Base-by-base conservation (phyloP, 2,888 invertebrate genomes). In the Tillus elongatus region DNA sequence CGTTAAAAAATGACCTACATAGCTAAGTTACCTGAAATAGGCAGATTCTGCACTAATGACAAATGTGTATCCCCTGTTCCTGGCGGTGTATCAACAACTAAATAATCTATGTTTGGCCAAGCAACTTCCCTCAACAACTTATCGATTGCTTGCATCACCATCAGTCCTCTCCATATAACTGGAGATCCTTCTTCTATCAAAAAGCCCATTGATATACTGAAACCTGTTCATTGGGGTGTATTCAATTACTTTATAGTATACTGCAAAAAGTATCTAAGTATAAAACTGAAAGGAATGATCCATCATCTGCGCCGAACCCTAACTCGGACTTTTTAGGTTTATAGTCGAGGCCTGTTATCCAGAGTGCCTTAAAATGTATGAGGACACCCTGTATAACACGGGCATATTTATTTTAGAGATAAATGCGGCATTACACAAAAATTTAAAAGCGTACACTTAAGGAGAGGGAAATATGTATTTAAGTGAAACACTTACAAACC, bases 61-160 rank as follows among this genome's bases (percentile, higher is more conserved):
- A 96, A 70, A 60, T 93, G 92, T 1, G 91, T 88, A 64, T 96
- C 96, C 0, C 96, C 96, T 0, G 96, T 96, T 16, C 96, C 96
- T 0, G 96, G 96, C 2, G 96, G 96, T 51, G 95, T 93, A 66
- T 96, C 96, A 1, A 96, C 74, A 10, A 97, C 71, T 38, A 96
- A 73, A 58, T 85, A 82, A 69, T 96, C 92, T 35, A 91, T 69
- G 1, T 82, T 78, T 2, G 77, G 82, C 96, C 96, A 96, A 19
- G 76, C 73, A n/a, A 92, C 89, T 49, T 89, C 83, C 45, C 84
- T 71, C 15, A 93, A 71, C 14, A 96, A 67, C 49, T 84, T 79
- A 49, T 93, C 84, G 38, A 96, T 63, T 0, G 95, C 95, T 44
- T 87, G 88, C 93, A 95, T 96, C 35, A 96, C 93, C 82, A 96